Evolutionary conservation across 2,113 vertebrate species (phyloP).

Genomic region (Cebus imitator): DNA sequence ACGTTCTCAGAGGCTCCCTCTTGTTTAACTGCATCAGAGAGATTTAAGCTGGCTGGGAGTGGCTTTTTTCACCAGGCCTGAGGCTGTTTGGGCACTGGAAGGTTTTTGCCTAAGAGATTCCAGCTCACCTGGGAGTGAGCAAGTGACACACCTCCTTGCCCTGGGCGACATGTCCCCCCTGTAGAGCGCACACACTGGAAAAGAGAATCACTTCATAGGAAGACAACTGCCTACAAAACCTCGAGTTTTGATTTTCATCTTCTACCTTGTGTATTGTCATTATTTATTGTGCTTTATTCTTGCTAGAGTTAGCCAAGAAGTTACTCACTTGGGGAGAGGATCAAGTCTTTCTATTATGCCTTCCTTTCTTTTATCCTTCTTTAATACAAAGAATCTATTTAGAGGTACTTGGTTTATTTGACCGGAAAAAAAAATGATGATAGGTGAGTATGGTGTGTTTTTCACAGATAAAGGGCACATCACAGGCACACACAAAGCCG

Average conservation of each 20-base stretch:
- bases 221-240: neutral
- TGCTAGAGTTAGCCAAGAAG: conserved; percentile 23
- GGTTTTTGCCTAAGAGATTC: conserved; percentile 40
- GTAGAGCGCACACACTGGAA: neutral
- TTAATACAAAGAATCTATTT: conserved; percentile 79
- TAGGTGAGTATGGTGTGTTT: conserved; percentile 90
- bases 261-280: neutral
- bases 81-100: conserved; percentile 32
- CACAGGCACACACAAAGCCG: conserved; percentile 32
- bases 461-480: conserved; percentile 92
- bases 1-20: neutral
- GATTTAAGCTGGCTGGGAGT: conserved; percentile 41
- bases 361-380: conserved; percentile 49
- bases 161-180: neutral
- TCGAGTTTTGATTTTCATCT: neutral
- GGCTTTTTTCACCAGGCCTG: conserved; percentile 56
- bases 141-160: neutral
- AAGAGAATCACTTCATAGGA: neutral
- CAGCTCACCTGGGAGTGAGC: neutral
- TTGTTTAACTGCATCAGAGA: conserved; percentile 21
- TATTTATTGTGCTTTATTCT: neutral
- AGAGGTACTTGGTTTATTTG: conserved; percentile 94
- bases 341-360: conserved; percentile 59
- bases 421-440: conserved; percentile 87
- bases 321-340: neutral